These are phyloP conservation scores for Allolobophora icterica DNA, from an alignment of 2,888 invertebrate genomes.

Conservation along the genomic window DNA sequence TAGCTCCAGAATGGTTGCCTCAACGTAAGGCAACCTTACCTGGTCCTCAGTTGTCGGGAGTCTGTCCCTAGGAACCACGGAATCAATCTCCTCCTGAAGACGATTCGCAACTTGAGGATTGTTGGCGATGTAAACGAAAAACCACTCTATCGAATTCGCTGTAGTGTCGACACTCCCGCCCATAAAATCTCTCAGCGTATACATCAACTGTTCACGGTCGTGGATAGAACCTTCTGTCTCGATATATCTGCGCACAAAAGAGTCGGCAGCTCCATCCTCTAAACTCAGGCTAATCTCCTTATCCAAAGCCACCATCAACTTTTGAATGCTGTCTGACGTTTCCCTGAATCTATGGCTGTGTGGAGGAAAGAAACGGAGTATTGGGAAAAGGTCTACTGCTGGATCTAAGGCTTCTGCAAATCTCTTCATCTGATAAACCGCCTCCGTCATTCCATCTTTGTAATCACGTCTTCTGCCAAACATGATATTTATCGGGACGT, in stretches of 20 bases:
- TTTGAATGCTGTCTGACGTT: neutral
- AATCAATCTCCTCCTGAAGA: slow-evolving; percentile 31
- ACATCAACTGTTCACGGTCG: slow-evolving; percentile 25
- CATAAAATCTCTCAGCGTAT: slow-evolving; percentile 30
- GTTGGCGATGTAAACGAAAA: slow-evolving; percentile 25
- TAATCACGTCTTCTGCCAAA: neutral
- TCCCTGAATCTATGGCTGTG: neutral
- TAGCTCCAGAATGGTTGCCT: slow-evolving; percentile 33
- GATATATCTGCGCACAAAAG: slow-evolving; percentile 5
- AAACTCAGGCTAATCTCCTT: neutral
- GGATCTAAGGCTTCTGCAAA: neutral
- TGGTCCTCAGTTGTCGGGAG: slow-evolving; percentile 28
- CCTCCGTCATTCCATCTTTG: neutral
- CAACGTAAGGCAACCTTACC: neutral
- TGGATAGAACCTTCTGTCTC: slow-evolving; percentile 10
- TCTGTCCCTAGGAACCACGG: slow-evolving; percentile 21
- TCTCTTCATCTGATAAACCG: neutral
- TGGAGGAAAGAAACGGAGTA: slow-evolving; percentile 18
- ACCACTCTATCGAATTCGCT: slow-evolving; percentile 5
- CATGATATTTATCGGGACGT: slow-evolving; percentile 12
- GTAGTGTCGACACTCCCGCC: slow-evolving; percentile 26
- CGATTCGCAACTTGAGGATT: slow-evolving; percentile 21
- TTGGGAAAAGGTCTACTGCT: neutral
- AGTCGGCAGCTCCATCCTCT: neutral
- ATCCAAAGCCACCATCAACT: neutral